Evolutionary conservation across 2,797 vertebrate genomes (phyloP).

Genomic region (Myotis pilosus): DNA sequence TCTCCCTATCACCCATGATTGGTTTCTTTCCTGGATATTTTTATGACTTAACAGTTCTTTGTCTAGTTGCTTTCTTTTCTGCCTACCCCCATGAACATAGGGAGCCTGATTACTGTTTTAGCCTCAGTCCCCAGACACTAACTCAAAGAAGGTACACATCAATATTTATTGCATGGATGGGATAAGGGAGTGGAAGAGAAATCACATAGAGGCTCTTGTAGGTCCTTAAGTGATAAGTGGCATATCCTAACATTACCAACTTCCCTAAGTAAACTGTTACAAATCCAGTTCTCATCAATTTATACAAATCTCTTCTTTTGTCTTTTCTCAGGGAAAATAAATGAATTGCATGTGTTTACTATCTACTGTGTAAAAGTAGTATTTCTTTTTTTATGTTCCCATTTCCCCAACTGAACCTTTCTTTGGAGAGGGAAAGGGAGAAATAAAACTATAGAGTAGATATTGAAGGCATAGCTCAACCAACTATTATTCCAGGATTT

Average conservation of each 20-base stretch:
- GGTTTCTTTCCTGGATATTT: slow-evolving; percentile 2
- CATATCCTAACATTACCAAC: neutral
- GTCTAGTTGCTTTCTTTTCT: neutral
- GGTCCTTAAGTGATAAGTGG: neutral
- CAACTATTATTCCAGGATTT: neutral
- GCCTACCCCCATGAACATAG: neutral
- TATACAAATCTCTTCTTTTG: slow-evolving; percentile 33
- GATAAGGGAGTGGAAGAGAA: neutral
- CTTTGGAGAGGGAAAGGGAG: neutral
- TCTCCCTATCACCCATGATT: neutral
- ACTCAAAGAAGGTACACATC: neutral
- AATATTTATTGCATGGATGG: neutral
- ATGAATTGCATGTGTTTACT: slow-evolving; percentile 26
- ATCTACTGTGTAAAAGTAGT: neutral
- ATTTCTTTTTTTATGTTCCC: neutral
- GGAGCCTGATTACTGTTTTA: neutral
- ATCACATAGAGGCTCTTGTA: neutral
- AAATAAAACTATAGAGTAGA: neutral
- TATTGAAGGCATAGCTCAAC: neutral
- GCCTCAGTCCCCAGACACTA: neutral
- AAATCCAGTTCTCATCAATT: slow-evolving; percentile 15
- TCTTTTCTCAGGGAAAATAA: slow-evolving; percentile 50
- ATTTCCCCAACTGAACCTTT: neutral
- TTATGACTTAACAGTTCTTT: neutral
- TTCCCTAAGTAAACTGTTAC: slow-evolving; percentile 14